These are phyloP conservation scores for Oreocharis arfaki DNA, from an alignment of 2,113 vertebrate species.

Conservation along the genomic window DNA sequence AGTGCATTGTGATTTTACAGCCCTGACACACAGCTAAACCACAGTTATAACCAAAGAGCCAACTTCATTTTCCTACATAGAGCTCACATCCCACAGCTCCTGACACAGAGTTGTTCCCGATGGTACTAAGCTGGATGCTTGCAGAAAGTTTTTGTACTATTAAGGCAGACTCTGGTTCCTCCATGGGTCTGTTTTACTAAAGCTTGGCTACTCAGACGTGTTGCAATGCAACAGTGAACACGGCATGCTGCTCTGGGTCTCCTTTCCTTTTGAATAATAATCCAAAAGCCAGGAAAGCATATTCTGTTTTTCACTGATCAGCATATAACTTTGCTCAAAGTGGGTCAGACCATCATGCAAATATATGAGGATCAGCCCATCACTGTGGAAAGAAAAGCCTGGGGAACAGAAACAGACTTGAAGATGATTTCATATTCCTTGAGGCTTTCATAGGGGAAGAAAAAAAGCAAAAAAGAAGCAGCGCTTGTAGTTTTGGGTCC, in stretches of 20 bases:
- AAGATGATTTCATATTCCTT: background rate
- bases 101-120: background rate
- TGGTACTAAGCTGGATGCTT: background rate
- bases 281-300: background rate
- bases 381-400: constrained; percentile 7
- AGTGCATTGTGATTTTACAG: background rate
- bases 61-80: background rate
- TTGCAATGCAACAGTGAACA: background rate
- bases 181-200: background rate
- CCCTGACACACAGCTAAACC: background rate
- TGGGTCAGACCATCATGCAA: constrained; percentile 18
- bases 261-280: background rate
- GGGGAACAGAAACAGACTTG: background rate
- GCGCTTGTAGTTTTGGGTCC: background rate
- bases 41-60: background rate
- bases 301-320: constrained; percentile 11
- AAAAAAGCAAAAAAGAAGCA: background rate
- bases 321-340: constrained; percentile 12
- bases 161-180: background rate
- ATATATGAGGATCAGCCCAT: background rate
- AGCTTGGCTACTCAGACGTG: background rate
- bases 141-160: background rate
- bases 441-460: background rate
- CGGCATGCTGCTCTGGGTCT: background rate
- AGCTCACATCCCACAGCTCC: background rate